Conservation (phyloP, 2,797 vertebrate species). For the Taeniopygia guttata region DNA sequence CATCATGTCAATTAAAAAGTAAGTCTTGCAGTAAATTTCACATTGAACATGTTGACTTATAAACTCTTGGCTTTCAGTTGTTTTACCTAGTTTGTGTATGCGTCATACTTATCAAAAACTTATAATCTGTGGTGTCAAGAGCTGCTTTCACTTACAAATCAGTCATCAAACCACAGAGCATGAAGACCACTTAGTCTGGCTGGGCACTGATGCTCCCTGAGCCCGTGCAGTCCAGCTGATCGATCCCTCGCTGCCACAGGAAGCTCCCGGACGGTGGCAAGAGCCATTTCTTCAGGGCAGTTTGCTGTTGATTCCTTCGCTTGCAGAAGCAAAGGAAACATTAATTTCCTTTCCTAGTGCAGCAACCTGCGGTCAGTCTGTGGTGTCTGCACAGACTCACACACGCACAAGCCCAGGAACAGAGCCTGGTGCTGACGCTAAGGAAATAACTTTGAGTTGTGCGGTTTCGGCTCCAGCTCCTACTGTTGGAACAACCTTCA, state of each 20-base stretch:
- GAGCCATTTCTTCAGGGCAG: neutral
- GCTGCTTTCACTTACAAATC: neutral
- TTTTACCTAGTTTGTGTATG: neutral
- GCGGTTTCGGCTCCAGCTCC: neutral
- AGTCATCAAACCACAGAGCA: neutral
- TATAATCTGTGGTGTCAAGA: neutral
- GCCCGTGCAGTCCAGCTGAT: neutral
- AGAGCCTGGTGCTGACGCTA: neutral
- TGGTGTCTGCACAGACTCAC: fast-evolving
- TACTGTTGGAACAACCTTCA: neutral
- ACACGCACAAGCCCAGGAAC: neutral
- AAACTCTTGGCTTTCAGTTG: neutral
- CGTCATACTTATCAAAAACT: neutral
- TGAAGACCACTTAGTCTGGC: neutral
- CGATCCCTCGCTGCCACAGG: neutral
- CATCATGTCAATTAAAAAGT: neutral
- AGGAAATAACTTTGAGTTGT: neutral
- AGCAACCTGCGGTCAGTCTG: neutral
- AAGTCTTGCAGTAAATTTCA: neutral
- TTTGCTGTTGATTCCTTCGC: neutral
- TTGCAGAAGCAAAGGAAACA: neutral
- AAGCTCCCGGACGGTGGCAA: fast-evolving
- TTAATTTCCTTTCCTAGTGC: neutral
- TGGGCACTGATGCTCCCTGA: neutral
- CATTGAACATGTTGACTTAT: neutral